A percentile compares a stretch with the other conserved stretches of the same genome.
These are phyloP conservation scores for Hucho hucho DNA, from an alignment of 2,113 vertebrate species.

Conservation along the genomic window DNA sequence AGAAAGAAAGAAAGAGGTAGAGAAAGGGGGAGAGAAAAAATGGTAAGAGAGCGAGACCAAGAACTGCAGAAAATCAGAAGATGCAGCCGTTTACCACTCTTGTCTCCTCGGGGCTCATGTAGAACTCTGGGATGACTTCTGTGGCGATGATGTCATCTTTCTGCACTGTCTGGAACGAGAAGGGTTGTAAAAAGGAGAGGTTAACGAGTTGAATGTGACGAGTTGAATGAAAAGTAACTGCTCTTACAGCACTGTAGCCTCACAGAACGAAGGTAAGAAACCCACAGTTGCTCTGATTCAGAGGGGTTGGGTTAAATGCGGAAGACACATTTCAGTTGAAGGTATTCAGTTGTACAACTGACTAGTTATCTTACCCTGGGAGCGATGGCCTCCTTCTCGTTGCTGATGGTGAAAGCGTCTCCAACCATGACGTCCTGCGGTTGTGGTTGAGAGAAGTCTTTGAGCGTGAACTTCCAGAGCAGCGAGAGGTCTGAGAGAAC, in stretches of 20 bases:
- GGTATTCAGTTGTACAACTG: too few relatives aligned
- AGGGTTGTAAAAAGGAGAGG: not conserved
- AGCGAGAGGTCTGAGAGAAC: conserved; percentile 86
- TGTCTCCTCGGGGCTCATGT: conserved; percentile 87
- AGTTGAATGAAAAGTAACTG: not conserved
- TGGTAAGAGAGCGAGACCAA: not conserved
- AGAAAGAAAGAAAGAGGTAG: not conserved
- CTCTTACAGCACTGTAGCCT: not conserved
- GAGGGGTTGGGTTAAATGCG: too few relatives aligned
- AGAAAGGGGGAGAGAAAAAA: not conserved
- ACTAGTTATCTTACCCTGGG: conserved; percentile 37
- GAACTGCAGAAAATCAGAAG: not conserved
- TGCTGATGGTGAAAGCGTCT: conserved; percentile 71
- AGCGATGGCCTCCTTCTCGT: conserved; percentile 68
- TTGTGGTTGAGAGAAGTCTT: conserved; percentile 62
- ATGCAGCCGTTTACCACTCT: conserved; percentile 81
- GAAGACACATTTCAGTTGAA: too few relatives aligned
- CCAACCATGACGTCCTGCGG: conserved; percentile 60
- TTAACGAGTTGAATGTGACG: not conserved
- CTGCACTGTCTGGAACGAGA: conserved; percentile 63
- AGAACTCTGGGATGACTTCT: conserved; percentile 90
- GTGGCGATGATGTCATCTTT: conserved; percentile 79
- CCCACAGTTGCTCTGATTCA: not conserved
- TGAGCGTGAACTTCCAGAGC: conserved; percentile 89
- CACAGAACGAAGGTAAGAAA: not conserved